Evolutionary conservation across 2,797 vertebrate genomes (phyloP).

Genomic region (Anguilla megastoma): DNA sequence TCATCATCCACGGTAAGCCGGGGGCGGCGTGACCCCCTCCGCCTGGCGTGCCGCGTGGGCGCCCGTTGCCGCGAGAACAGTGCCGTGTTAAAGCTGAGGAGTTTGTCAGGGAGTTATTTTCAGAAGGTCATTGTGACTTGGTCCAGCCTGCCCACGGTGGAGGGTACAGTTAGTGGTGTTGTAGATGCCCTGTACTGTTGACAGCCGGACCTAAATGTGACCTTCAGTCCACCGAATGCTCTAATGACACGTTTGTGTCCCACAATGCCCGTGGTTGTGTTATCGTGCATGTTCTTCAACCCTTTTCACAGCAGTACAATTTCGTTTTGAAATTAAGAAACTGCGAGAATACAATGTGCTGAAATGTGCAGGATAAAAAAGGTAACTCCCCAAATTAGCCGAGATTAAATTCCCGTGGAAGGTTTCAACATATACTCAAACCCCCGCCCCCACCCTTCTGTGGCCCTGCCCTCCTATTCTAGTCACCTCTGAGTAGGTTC

Average conservation of each 20-base stretch:
- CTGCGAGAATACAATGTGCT: too few relatives aligned
- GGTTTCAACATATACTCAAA: not conserved
- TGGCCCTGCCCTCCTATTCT: not conserved
- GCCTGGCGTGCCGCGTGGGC: not conserved
- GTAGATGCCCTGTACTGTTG: not conserved
- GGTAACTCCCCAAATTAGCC: too few relatives aligned
- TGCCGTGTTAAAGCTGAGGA: not conserved
- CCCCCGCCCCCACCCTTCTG: not conserved
- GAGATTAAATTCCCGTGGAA: too few relatives aligned
- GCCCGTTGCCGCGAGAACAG: not conserved
- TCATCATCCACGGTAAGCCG: conserved; percentile 91
- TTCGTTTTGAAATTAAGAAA: too few relatives aligned
- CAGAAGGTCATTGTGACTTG: not conserved
- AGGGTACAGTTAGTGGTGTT: not conserved
- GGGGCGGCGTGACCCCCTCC: not conserved
- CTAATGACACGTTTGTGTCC: not conserved
- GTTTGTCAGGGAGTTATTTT: not conserved
- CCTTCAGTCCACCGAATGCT: not conserved
- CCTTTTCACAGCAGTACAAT: too few relatives aligned
- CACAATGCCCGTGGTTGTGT: too few relatives aligned
- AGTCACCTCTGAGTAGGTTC: not conserved
- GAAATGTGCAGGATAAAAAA: too few relatives aligned
- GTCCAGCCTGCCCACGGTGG: not conserved
- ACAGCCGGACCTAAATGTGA: not conserved
- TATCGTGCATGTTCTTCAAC: too few relatives aligned